Conservation (phyloP, 1,140 invertebrate species). For the Drosophila pandora region DNA sequence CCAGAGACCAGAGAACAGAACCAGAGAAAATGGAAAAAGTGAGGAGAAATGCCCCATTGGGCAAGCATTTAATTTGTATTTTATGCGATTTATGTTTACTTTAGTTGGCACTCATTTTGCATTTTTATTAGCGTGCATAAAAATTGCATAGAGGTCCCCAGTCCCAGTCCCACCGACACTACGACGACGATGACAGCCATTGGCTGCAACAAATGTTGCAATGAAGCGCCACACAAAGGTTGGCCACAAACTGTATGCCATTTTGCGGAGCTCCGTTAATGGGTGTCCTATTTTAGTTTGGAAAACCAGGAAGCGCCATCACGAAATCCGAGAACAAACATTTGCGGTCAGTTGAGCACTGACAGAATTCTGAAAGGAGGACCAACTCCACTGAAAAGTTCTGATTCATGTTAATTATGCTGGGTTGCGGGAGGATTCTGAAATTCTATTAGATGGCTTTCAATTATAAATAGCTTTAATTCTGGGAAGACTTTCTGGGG, state of each 20-base stretch:
- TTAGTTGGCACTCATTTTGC: slow-evolving; percentile 63
- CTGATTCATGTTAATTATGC: background rate
- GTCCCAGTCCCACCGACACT: background rate
- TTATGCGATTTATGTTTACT: slow-evolving; percentile 77
- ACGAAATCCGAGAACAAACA: slow-evolving; percentile 10
- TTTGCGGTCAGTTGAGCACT: slow-evolving; percentile 12
- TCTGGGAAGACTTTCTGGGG: too few relatives aligned
- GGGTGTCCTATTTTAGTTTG: slow-evolving; percentile 9
- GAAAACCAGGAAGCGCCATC: slow-evolving; percentile 7
- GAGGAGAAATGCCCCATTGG: slow-evolving; percentile 36
- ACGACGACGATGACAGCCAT: slow-evolving; percentile 13
- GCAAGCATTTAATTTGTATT: slow-evolving; percentile 79
- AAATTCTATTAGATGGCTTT: background rate
- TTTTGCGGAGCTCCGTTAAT: slow-evolving; percentile 17
- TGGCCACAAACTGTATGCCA: slow-evolving; percentile 20
- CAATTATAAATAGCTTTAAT: background rate
- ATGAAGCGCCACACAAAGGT: slow-evolving; percentile 32
- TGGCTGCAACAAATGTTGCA: slow-evolving; percentile 53
- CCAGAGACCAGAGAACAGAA: slow-evolving; percentile 1
- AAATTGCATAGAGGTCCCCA: slow-evolving; percentile 33
- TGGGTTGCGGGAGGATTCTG: background rate
- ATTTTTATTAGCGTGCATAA: slow-evolving; percentile 67
- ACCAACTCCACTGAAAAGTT: slow-evolving; percentile 5
- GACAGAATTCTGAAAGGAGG: slow-evolving; percentile 8
- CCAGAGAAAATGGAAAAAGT: background rate